Conservation (phyloP, 1,140 invertebrate genomes). For the Stegodyphus mimosarum region DNA sequence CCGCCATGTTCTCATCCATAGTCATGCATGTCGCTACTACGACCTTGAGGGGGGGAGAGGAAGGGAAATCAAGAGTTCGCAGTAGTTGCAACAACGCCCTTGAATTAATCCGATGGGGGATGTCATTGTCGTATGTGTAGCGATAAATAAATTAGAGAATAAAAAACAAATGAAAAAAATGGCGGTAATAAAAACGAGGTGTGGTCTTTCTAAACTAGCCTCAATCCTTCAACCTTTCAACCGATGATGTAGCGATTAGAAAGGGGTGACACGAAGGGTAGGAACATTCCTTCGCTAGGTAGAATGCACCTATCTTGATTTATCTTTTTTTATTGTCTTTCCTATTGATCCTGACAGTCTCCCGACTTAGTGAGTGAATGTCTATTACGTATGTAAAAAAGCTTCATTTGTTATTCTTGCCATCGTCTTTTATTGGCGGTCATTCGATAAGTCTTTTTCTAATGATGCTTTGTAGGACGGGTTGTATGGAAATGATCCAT, state of each 20-base stretch:
- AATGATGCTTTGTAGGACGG: neutral
- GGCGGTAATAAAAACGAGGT: neutral
- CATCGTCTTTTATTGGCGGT: neutral
- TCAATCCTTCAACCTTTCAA: neutral
- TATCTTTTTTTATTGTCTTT: no score
- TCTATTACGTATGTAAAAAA: no score
- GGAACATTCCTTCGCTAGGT: neutral
- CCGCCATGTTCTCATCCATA: no score
- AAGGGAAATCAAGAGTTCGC: neutral
- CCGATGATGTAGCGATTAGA: conserved; percentile 26
- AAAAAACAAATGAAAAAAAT: neutral
- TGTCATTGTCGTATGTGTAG: conserved; percentile 8
- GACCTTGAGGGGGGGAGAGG: no score
- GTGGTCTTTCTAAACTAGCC: conserved; percentile 1
- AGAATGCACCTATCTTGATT: neutral
- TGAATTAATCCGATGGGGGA: neutral
- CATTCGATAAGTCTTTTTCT: neutral
- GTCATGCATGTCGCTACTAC: no score
- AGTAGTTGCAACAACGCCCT: neutral
- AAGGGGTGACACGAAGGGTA: neutral
- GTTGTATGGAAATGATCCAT: neutral
- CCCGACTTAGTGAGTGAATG: no score
- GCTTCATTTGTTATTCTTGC: no score
- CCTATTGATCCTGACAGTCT: no score
- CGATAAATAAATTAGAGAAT: neutral